These are phyloP conservation scores for Cossypha niveicapilla DNA, from an alignment of 2,797 vertebrate species.

Conservation along the genomic window DNA sequence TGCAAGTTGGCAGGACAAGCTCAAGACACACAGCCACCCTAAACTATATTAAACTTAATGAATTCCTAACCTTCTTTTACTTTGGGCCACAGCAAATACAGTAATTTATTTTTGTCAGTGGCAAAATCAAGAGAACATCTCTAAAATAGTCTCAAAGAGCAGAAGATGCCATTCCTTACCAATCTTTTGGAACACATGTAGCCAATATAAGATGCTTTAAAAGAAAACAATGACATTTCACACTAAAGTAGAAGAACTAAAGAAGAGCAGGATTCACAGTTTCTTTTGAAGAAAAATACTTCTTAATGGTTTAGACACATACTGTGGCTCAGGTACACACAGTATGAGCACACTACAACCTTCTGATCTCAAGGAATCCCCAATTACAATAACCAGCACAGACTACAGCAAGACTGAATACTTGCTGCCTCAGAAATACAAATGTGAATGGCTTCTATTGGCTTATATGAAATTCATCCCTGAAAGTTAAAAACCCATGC, in stretches of 20 bases:
- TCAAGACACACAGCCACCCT: background rate
- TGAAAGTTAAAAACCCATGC: background rate
- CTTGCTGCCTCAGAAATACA: background rate
- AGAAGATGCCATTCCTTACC: background rate
- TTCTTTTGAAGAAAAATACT: background rate
- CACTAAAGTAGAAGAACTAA: background rate
- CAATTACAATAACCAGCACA: background rate
- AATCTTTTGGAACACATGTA: background rate
- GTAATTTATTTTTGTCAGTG: background rate
- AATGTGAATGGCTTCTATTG: background rate
- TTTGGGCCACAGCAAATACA: background rate
- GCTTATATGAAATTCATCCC: background rate
- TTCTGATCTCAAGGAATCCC: background rate
- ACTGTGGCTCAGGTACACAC: background rate
- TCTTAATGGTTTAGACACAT: background rate
- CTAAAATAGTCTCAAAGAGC: background rate
- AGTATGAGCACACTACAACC: background rate
- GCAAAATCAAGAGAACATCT: background rate
- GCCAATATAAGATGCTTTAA: background rate
- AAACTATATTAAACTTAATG: fast-evolving
- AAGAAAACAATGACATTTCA: background rate
- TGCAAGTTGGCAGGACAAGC: background rate
- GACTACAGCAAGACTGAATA: background rate
- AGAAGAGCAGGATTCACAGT: background rate
- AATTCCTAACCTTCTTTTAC: background rate